Evolutionary conservation across 2,113 vertebrate species (phyloP).

Genomic region (Amazona guildingii): DNA sequence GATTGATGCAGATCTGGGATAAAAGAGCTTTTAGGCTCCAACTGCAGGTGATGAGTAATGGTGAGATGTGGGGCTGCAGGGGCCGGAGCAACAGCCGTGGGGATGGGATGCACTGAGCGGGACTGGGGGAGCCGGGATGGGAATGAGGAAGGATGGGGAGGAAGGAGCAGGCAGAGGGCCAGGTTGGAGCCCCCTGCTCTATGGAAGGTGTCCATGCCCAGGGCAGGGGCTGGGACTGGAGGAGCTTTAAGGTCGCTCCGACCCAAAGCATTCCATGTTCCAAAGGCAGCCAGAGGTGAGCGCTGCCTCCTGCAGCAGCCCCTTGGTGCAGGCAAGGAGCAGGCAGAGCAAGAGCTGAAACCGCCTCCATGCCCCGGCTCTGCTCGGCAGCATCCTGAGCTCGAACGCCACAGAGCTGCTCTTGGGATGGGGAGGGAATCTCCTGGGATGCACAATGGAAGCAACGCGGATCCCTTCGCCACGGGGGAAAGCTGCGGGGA

Average conservation of each 20-base stretch:
- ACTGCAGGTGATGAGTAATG: rapidly evolving
- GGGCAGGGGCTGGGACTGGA: too few relatives aligned
- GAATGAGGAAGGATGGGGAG: not conserved
- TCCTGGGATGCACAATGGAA: not conserved
- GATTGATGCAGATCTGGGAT: not conserved
- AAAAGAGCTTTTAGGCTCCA: not conserved
- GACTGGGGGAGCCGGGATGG: not conserved
- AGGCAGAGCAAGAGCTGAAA: not conserved
- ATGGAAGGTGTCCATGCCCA: too few relatives aligned
- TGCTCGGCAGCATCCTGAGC: not conserved
- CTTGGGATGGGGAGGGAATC: not conserved
- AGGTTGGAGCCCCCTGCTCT: not conserved
- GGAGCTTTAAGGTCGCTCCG: too few relatives aligned
- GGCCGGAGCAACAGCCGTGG: not conserved
- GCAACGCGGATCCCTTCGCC: not conserved
- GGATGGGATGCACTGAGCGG: not conserved
- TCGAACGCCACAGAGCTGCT: not conserved
- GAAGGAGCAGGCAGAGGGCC: not conserved
- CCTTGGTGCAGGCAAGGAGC: not conserved
- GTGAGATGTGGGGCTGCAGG: not conserved
- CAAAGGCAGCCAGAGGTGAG: too few relatives aligned
- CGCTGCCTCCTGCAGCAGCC: too few relatives aligned
- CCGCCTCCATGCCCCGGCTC: too few relatives aligned
- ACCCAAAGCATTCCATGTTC: too few relatives aligned
- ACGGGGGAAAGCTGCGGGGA: too few relatives aligned